Evolutionary conservation across 2,888 invertebrate species (phyloP), one percentile per base, ranked within the genome.

Genomic region (Aphodius sticticus): DNA sequence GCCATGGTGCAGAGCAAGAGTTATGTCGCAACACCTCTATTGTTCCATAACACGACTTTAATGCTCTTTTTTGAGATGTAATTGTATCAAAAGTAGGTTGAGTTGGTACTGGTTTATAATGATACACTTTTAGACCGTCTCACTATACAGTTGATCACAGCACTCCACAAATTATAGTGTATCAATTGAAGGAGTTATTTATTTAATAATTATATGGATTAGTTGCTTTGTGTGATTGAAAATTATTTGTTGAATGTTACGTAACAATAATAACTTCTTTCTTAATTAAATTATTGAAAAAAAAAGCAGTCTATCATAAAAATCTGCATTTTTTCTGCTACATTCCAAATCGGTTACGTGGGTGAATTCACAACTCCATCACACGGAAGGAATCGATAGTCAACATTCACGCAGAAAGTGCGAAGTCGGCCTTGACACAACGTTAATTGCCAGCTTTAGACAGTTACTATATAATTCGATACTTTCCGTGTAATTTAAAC

Each of bases 21-120:
- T 26, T 36, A 74, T 74, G 35, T 36, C 74, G 35, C 16, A 26
- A 7, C 16, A n/a, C n/a, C n/a, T 26, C 15, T 12, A 74, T 36
- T 74, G 74, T 14, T 7, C 36, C 74, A 16, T 74, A 74, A 74
- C 35, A 74, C 74, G 36, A 74, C 74, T n/a, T 14, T 26, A 36
- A 36, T n/a, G 7, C 37, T 74, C 74, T 26, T 16, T 26, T 74
- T 74, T 26, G 35, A 26, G 35, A 26, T 74, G 53, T 53, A 53
- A 53, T 53, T 53, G 53, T 53, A 53, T 53, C 53, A 53, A 53
- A 53, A 53, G 53, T 53, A 53, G 53, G 53, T 53, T 53, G 53
- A 53, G 53, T 53, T 12, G 1, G 53, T 53, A 53, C 53, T 53
- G 12, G 53, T 53, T 12, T 53, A 53, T 53, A 53, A 53, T 53